phyloP scores from a whole-genome alignment of 1,140 invertebrate species.

The Metopolophium dirhodum region DNA sequence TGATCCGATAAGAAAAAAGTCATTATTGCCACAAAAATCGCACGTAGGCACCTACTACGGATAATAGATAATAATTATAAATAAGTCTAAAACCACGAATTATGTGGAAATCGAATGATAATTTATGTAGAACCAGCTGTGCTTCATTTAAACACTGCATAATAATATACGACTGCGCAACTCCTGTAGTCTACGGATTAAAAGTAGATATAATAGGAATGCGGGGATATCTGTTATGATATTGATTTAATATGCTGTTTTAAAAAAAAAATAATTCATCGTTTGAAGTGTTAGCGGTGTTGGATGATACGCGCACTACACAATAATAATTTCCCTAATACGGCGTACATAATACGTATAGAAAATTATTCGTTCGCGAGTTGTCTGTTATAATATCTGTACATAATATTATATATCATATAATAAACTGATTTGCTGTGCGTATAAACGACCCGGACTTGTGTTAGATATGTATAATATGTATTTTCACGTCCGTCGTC shows the following conservation, averaged over 20 bases:
- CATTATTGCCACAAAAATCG: neutral
- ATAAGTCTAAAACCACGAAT: neutral
- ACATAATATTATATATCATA: neutral
- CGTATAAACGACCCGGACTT: neutral
- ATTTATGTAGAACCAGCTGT: neutral
- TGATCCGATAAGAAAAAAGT: neutral
- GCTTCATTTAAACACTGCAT: neutral
- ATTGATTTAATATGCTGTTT: neutral
- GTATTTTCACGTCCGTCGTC: neutral
- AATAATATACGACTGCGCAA: neutral
- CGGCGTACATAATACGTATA: neutral
- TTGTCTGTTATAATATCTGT: neutral
- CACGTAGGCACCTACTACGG: neutral
- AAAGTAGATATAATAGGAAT: neutral
- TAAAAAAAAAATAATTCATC: neutral
- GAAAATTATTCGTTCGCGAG: neutral
- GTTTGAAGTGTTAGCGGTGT: neutral
- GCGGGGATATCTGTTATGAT: neutral
- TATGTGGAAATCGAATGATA: neutral
- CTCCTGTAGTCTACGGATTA: neutral
- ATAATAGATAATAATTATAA: neutral
- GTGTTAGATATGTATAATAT: neutral
- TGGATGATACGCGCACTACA: neutral
- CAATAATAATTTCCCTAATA: neutral
- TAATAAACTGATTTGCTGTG: constrained; percentile 9